Base-by-base conservation (phyloP, 2,113 vertebrate genomes). In the Thamnaconus septentrionalis region DNA sequence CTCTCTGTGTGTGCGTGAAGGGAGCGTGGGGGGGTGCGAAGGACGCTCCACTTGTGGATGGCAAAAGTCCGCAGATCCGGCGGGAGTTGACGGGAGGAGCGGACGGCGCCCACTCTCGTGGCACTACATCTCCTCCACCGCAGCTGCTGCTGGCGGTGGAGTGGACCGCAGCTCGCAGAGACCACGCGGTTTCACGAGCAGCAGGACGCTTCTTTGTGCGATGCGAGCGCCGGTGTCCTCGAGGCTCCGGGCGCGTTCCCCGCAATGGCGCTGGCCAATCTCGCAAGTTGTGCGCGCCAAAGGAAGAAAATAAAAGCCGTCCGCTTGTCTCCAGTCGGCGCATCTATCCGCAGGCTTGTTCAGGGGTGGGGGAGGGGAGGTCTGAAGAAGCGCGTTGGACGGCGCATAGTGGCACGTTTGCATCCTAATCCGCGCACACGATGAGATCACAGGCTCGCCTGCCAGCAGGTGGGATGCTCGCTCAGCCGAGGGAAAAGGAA, bases 81-180 rank as follows among this genome's bases (percentile, higher is more conserved):
- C n/a, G 51, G 64, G 77, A 87, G 76, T 86, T 75, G 59, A 66
- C 5, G 43, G 46, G 53, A 55, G 54, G 66, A 75, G 58, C 66
- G 48, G 43, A 68, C 46, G 11, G 73, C 18, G 64, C 69, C 8
- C 31, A 42, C 43, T 73, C 61, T 77, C 78, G 71, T 53, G 39
- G 69, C 18, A 31, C 18, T 18, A 47, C 58, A 69, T 71, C 12
- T 18, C 41, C 54, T 5, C 50, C 50, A 7, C 6, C 9, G 40
- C 66, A 57, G 62, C 57, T 81, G 82, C 82, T 75, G 82, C 69
- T 78, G 74, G 41, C 49, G 71, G 18, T 50, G 56, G 72, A 84
- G 76, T 76, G 67, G 76, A 80, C 80, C 77, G 83, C 81, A 74
- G 80, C 75, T 71, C 60, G 10, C 53, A 76, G 76, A 80, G 77